A percentile compares a stretch with the other conserved stretches of the same genome.
Evolutionary conservation across 92 coral and sea anemone species (phyloP).

Genomic region (Porites evermanni): DNA sequence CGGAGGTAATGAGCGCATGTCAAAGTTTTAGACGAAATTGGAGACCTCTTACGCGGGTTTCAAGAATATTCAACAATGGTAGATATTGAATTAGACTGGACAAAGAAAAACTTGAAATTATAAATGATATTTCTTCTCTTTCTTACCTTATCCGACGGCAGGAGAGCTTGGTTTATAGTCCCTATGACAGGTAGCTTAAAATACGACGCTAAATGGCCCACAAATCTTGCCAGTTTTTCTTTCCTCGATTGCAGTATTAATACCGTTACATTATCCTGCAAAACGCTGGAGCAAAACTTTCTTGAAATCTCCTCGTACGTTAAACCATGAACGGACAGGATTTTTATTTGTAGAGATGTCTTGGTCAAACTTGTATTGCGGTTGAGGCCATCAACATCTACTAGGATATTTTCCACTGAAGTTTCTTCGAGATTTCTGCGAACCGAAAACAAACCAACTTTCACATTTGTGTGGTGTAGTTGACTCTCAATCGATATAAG

Average conservation of each 20-base stretch:
- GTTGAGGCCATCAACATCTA: background rate
- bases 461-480: background rate
- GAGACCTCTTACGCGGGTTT: background rate
- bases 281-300: slow-evolving; percentile 61
- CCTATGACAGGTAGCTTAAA: slow-evolving; percentile 75
- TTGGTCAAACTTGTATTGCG: slow-evolving; percentile 7
- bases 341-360: slow-evolving; percentile 23
- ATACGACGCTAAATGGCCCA: slow-evolving; percentile 75
- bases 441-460: slow-evolving; percentile 21
- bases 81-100: background rate
- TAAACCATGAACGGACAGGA: slow-evolving; percentile 42
- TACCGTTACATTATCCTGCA: slow-evolving; percentile 63
- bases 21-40: no score
- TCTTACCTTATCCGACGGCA: slow-evolving; percentile 76
- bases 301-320: slow-evolving; percentile 54
- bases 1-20: no score
- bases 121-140: background rate
- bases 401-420: background rate
- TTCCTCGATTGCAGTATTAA: slow-evolving; percentile 65
- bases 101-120: background rate
- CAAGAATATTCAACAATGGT: background rate
- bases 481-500: background rate
- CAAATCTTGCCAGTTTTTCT: slow-evolving; percentile 46
- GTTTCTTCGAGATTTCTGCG: background rate
- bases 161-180: slow-evolving; percentile 54